phyloP scores from a whole-genome alignment of 2,113 vertebrate genomes.

The Prinia subflava region DNA sequence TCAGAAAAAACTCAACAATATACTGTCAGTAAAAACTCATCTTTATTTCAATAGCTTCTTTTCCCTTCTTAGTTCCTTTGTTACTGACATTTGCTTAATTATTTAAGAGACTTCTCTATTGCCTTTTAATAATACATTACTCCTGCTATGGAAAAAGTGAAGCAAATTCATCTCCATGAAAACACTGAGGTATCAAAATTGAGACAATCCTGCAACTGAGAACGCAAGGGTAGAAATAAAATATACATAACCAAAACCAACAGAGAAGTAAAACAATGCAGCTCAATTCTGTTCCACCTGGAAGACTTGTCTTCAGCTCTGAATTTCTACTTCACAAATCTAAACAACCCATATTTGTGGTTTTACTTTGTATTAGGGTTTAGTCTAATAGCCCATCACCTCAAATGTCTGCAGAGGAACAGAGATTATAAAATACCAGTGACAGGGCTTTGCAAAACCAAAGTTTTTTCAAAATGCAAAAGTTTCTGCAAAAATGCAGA shows the following conservation, averaged over 20 bases:
- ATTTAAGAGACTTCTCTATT: conserved; percentile 76
- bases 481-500: neutral
- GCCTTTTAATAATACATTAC: conserved; percentile 75
- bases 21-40: neutral
- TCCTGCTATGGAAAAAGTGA: conserved; percentile 58
- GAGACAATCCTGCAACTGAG: neutral
- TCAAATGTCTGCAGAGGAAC: neutral
- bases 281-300: neutral
- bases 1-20: neutral
- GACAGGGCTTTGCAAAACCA: neutral
- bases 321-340: neutral
- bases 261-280: neutral
- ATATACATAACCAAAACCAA: neutral
- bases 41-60: conserved; percentile 8
- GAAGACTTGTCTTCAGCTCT: neutral
- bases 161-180: neutral
- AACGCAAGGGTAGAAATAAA: neutral
- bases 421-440: neutral
- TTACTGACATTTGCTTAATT: conserved; percentile 78
- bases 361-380: neutral
- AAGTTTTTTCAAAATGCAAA: neutral
- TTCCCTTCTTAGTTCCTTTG: neutral
- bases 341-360: rapidly evolving
- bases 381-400: neutral
- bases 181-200: neutral